These are phyloP conservation scores for Callopanchax toddi DNA, from an alignment of 2,113 vertebrate species.

Conservation along the genomic window DNA sequence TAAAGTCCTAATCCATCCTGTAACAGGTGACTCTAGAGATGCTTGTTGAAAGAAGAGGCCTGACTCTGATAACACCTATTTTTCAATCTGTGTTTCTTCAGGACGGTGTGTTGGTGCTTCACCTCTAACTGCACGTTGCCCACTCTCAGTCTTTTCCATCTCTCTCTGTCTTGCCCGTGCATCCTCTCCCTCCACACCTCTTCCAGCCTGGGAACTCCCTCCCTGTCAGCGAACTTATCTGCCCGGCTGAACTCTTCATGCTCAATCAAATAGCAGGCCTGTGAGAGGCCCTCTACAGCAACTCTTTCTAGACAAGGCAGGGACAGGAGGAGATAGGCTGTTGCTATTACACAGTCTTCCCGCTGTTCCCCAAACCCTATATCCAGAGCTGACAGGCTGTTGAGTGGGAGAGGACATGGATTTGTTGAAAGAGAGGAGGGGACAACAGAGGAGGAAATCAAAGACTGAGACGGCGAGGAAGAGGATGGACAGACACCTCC, in stretches of 20 bases:
- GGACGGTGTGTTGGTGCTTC: slow-evolving; percentile 17
- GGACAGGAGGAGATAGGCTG: slow-evolving; percentile 74
- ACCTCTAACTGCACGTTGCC: neutral
- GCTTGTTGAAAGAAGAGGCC: slow-evolving; percentile 54
- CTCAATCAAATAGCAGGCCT: slow-evolving; percentile 70
- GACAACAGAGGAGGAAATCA: neutral
- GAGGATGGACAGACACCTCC: slow-evolving; percentile 26
- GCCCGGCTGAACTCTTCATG: slow-evolving; percentile 46
- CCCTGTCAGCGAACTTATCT: slow-evolving; percentile 52
- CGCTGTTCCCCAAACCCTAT: slow-evolving; percentile 72
- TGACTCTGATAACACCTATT: slow-evolving; percentile 13
- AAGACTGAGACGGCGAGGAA: slow-evolving; percentile 1
- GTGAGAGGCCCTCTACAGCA: slow-evolving; percentile 68
- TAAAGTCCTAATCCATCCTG: slow-evolving; percentile 19
- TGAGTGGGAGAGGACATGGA: slow-evolving; percentile 45
- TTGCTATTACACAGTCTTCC: slow-evolving; percentile 46
- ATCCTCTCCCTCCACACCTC: slow-evolving; percentile 63
- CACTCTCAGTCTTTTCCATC: slow-evolving; percentile 27
- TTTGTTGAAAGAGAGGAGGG: slow-evolving; percentile 12
- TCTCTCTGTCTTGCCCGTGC: slow-evolving; percentile 9
- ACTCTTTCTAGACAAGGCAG: slow-evolving; percentile 67
- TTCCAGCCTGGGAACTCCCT: slow-evolving; percentile 55
- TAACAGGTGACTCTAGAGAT: slow-evolving; percentile 36
- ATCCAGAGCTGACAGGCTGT: slow-evolving; percentile 75
- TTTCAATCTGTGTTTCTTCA: slow-evolving; percentile 1